These are phyloP conservation scores for Trachops cirrhosus DNA, from an alignment of 2,797 vertebrate genomes.

Conservation along the genomic window DNA sequence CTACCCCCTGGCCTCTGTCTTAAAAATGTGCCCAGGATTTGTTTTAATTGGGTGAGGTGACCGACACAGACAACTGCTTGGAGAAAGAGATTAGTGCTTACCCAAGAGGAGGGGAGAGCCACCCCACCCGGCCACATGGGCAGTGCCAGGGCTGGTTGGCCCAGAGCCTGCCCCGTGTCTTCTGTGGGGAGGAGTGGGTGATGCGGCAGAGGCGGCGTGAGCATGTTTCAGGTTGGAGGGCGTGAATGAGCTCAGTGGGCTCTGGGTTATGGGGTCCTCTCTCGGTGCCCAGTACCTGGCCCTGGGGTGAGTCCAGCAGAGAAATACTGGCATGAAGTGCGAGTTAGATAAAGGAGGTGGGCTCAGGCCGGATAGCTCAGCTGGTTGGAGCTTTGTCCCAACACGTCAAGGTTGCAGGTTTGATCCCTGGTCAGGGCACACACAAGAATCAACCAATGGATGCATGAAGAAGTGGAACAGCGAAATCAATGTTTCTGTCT, in stretches of 20 bases:
- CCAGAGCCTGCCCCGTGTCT: background rate
- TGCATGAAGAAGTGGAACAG: too few relatives aligned
- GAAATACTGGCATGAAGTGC: background rate
- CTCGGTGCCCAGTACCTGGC: background rate
- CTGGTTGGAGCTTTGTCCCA: too few relatives aligned
- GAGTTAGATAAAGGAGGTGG: background rate
- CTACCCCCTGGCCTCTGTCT: background rate
- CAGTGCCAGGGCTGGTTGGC: background rate
- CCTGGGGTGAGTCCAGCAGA: background rate
- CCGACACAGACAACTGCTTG: background rate
- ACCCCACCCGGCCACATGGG: background rate
- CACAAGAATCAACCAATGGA: too few relatives aligned
- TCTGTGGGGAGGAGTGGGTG: background rate
- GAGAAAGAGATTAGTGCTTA: background rate
- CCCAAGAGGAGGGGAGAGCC: background rate
- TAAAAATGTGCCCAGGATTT: background rate
- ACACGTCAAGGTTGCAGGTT: too few relatives aligned
- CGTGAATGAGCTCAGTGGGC: background rate
- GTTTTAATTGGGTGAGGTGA: background rate
- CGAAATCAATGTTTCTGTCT: too few relatives aligned
- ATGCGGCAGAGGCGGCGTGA: background rate
- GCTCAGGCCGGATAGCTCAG: too few relatives aligned
- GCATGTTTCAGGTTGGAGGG: too few relatives aligned
- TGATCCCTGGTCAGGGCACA: too few relatives aligned
- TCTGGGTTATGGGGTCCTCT: background rate